phyloP scores from a whole-genome alignment of 2,888 invertebrate genomes.

The Portevinia maculata region DNA sequence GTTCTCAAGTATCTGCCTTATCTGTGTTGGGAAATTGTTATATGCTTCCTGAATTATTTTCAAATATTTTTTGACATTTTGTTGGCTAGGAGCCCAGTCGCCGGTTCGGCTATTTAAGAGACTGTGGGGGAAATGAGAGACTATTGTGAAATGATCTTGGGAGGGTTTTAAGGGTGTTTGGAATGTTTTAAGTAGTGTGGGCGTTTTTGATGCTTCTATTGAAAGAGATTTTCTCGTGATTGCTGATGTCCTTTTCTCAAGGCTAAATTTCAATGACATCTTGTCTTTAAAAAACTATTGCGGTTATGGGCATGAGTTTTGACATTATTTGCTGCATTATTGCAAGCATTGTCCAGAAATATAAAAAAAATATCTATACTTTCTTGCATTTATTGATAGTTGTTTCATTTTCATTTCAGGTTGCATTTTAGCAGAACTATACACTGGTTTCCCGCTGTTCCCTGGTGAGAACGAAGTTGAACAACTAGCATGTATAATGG shows the following conservation, averaged over 20 bases:
- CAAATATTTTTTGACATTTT: conserved; percentile 59
- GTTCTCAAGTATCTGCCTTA: conserved; percentile 64
- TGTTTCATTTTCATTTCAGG: conserved; percentile 84
- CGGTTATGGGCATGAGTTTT: too few species aligned
- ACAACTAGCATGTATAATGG: conserved; percentile 98
- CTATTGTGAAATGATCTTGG: conserved; percentile 32
- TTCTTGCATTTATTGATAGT: background rate
- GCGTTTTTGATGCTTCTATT: conserved; percentile 11
- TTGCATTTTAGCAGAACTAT: conserved; percentile 97
- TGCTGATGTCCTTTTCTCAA: conserved; percentile 4
- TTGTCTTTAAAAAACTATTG: too few species aligned
- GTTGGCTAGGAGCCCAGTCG: conserved; percentile 64
- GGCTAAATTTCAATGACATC: too few species aligned
- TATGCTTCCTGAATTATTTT: conserved; percentile 58
- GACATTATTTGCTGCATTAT: too few species aligned
- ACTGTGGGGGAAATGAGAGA: conserved; percentile 10
- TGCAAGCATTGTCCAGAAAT: too few species aligned
- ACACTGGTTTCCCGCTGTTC: conserved; percentile 97
- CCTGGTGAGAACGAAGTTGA: conserved; percentile 99
- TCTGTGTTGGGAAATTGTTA: conserved; percentile 55
- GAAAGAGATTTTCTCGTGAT: conserved; percentile 11
- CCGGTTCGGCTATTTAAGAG: conserved; percentile 34
- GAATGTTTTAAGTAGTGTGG: conserved; percentile 5
- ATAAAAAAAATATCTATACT: too few species aligned
- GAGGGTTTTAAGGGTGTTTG: conserved; percentile 3